Percentiles rank a stretch among this genome's conserved stretches.
These are phyloP conservation scores for Platalea minor DNA, from an alignment of 2,797 vertebrate species.

Conservation along the genomic window DNA sequence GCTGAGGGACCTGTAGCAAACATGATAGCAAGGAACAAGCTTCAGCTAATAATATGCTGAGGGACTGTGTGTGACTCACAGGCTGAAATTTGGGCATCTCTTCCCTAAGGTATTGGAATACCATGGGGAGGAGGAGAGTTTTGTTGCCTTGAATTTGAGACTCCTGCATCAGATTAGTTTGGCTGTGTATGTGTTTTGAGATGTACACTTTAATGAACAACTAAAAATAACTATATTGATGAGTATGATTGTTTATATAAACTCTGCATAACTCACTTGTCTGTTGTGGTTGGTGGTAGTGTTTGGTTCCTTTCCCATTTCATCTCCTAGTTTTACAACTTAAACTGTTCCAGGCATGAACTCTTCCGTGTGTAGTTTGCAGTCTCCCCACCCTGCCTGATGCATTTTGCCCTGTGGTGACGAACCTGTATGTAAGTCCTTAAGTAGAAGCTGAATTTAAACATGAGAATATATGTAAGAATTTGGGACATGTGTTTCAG, in stretches of 20 bases:
- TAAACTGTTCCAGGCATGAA: neutral
- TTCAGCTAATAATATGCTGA: neutral
- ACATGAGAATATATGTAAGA: neutral
- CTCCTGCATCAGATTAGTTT: neutral
- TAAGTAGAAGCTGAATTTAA: neutral
- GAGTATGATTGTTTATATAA: neutral
- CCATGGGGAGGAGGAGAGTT: neutral
- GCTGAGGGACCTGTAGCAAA: neutral
- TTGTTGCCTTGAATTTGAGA: neutral
- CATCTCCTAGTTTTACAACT: neutral
- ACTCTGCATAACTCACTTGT: neutral
- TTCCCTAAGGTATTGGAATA: neutral
- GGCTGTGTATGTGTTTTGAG: neutral
- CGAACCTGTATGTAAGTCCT: neutral
- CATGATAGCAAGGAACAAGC: neutral
- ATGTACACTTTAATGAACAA: neutral
- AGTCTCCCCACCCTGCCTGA: neutral
- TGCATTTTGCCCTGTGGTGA: neutral
- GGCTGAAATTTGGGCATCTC: neutral
- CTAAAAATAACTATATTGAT: neutral
- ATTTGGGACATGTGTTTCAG: constrained; percentile 72
- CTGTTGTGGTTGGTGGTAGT: neutral
- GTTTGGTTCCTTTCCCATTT: neutral
- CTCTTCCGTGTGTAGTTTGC: neutral
- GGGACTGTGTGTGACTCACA: neutral